Evolutionary conservation across 2,113 vertebrate genomes (phyloP), one percentile per base, ranked within the genome.

Genomic region (Hydrolagus affinis): DNA sequence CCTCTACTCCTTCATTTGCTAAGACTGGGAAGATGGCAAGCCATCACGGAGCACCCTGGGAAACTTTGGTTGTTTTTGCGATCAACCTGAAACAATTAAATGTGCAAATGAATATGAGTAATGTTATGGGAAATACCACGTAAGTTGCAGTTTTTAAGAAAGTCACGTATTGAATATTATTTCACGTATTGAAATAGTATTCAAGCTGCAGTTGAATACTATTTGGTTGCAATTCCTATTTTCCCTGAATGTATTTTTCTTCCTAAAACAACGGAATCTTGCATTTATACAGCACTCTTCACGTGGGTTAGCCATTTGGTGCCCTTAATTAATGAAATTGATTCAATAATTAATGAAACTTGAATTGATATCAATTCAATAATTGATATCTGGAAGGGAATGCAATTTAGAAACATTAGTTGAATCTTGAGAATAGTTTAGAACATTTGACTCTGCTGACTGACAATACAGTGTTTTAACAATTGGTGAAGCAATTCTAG

Each of bases 71-170:
- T 44, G 97, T 99, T 56, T 99, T 99, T 87, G 98, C 96, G 87
- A 99, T 99, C 91, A 99, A 98, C 92, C 87, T 99, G 68, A 98
- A 99, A 85, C 98, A 97, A 87, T 91, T 99, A 86, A 98, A 95
- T 0, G 97, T 99, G 66, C 98, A 99, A 89, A 99, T 99, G 98
- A 99, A 99, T 87, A 99, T 99, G 98, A 99, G 98, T 90, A 99
- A 99, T 7, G 98, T 99, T 72, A 99, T 99, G 98, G 98, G 98
- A 86, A 99, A 99, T 89, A 99, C 98, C 69, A 99, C 96, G 98
- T 99, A 91, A 93, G 97, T 89, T 28, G 0, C 59, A 85, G 64
- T 59, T 72, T 69, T 14, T 59, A 32, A 44, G 44, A 44, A 44
- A 71, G 70, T 72, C 23, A 23, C 14, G 8, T 8, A 17, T 30